These are phyloP conservation scores for Corythornis cristatus DNA, from an alignment of 2,113 vertebrate species.

Conservation along the genomic window DNA sequence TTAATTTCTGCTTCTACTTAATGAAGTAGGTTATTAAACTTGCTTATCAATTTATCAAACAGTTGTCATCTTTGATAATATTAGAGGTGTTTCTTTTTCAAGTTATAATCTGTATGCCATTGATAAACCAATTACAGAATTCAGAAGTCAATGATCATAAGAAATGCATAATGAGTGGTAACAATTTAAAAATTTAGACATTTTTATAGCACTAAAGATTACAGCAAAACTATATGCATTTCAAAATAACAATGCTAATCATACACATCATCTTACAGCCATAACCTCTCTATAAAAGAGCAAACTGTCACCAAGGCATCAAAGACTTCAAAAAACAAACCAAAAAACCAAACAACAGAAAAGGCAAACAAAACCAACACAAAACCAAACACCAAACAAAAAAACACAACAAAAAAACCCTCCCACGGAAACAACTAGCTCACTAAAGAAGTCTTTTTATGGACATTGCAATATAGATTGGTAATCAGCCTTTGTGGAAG, in stretches of 20 bases:
- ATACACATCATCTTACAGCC: background rate
- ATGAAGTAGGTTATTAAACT: slow-evolving; percentile 77
- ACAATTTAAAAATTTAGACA: slow-evolving; percentile 6
- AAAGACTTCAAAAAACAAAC: background rate
- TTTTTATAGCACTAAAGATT: background rate
- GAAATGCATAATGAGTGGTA: background rate
- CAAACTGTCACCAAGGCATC: background rate
- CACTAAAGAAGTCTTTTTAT: background rate
- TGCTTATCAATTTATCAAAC: slow-evolving; percentile 78
- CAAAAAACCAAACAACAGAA: too few species aligned
- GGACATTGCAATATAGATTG: background rate
- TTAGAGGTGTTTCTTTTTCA: slow-evolving; percentile 76
- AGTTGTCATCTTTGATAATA: slow-evolving; percentile 69
- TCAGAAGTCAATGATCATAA: slow-evolving; percentile 61
- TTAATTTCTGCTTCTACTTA: slow-evolving; percentile 75
- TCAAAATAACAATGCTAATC: background rate
- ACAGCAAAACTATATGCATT: background rate
- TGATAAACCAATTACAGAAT: slow-evolving; percentile 69
- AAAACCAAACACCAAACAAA: too few species aligned
- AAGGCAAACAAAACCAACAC: too few species aligned
- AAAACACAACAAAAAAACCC: background rate
- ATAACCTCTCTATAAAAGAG: background rate
- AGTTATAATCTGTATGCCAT: slow-evolving; percentile 70
- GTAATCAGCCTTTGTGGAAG: background rate
- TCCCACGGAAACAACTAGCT: background rate